These are phyloP conservation scores for Rutilus rutilus DNA, from an alignment of 2,113 vertebrate genomes.

Conservation along the genomic window DNA sequence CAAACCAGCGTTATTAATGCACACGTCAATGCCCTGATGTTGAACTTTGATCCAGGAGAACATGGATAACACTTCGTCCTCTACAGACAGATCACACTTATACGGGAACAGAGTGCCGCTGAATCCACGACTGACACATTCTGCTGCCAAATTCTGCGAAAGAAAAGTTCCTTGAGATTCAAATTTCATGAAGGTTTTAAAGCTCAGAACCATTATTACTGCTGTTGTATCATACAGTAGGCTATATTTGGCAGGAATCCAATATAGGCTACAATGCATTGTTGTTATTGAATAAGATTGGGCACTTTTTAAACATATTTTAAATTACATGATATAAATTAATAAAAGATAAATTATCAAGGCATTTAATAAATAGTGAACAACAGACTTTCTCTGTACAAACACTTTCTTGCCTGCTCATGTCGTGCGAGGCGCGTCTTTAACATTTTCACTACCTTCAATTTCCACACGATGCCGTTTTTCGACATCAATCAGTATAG, in stretches of 20 bases:
- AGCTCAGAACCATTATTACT: background rate
- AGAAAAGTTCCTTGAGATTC: background rate
- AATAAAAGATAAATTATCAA: no score
- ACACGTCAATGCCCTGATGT: constrained; percentile 85
- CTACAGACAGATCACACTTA: constrained; percentile 84
- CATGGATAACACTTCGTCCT: constrained; percentile 90
- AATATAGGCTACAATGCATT: background rate
- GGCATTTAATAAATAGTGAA: no score
- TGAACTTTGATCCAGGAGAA: constrained; percentile 82
- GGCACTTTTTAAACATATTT: no score
- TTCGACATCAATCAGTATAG: no score
- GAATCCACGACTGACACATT: constrained; percentile 82
- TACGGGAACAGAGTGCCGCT: constrained; percentile 81
- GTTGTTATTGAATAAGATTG: background rate
- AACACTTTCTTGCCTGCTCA: background rate
- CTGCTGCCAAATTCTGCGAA: constrained; percentile 66
- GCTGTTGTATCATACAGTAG: background rate
- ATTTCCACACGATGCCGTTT: background rate
- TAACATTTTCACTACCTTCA: background rate
- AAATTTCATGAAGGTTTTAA: background rate
- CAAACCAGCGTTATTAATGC: constrained; percentile 90
- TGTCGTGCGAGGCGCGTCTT: background rate
- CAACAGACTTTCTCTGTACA: background rate
- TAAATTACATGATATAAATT: background rate
- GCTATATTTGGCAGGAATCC: background rate